A percentile compares a stretch with the other conserved stretches of the same genome.
phyloP scores from a whole-genome alignment of 2,888 invertebrate genomes.

The Oscheius sp. region DNA sequence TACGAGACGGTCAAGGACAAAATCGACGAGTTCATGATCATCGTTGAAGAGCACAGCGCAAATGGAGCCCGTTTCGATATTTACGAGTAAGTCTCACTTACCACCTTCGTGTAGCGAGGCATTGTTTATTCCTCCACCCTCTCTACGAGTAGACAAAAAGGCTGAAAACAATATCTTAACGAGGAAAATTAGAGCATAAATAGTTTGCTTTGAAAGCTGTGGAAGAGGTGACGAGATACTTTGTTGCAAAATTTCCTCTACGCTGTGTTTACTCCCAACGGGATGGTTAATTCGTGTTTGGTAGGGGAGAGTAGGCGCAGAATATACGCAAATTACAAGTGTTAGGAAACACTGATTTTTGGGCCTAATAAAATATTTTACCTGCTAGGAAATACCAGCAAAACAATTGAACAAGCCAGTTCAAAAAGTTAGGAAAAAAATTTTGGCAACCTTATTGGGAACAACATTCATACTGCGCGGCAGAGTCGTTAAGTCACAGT shows the following conservation, averaged over 20 bases:
- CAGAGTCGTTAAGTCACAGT: too few relatives aligned
- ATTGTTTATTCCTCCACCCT: not conserved
- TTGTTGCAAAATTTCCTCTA: not conserved
- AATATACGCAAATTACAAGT: too few relatives aligned
- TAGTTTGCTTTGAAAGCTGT: not conserved
- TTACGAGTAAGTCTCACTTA: constrained; percentile 53
- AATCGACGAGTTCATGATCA: constrained; percentile 48
- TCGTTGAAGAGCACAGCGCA: constrained; percentile 46
- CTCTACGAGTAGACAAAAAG: constrained; percentile 1
- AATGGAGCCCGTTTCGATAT: constrained; percentile 53
- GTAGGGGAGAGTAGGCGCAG: too few relatives aligned
- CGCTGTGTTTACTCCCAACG: constrained; percentile 6
- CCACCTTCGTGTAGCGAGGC: constrained; percentile 28
- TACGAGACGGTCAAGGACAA: constrained; percentile 48
- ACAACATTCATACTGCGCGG: too few relatives aligned
- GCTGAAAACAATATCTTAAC: constrained; percentile 2
- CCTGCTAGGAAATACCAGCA: too few relatives aligned
- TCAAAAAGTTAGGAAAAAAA: too few relatives aligned
- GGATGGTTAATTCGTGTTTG: too few relatives aligned
- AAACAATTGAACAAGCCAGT: too few relatives aligned
- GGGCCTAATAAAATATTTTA: too few relatives aligned
- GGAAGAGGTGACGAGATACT: not conserved
- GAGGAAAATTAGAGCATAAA: constrained; percentile 9
- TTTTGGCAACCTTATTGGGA: too few relatives aligned
- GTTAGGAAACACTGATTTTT: too few relatives aligned